Conservation (phyloP, 2,797 vertebrate genomes). For the Hemitrygon akajei region DNA sequence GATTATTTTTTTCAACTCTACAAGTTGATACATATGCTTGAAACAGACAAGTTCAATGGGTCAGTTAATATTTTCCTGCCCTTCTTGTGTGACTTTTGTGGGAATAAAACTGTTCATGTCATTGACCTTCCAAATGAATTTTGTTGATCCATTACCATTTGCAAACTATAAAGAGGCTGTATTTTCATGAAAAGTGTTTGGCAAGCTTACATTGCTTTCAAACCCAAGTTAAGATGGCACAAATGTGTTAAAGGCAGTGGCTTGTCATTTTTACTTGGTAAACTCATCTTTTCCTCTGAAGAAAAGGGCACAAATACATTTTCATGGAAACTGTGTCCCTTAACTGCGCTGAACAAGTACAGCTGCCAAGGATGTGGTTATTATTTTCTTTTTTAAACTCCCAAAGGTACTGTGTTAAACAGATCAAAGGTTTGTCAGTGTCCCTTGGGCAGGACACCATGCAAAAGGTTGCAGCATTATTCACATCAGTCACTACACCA, state of each 20-base stretch:
- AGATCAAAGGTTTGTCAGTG: slow-evolving; percentile 19
- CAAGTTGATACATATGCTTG: background rate
- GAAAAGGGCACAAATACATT: background rate
- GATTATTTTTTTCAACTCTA: background rate
- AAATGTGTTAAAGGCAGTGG: background rate
- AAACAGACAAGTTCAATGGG: background rate
- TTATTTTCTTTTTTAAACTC: background rate
- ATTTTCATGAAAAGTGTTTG: background rate
- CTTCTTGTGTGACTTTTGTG: background rate
- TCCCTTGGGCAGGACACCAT: background rate
- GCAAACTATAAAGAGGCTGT: background rate
- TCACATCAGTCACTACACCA: background rate
- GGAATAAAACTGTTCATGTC: background rate
- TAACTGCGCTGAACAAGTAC: background rate
- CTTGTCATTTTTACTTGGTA: background rate
- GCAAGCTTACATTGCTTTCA: background rate
- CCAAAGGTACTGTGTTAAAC: background rate
- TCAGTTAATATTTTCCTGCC: background rate
- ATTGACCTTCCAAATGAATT: background rate
- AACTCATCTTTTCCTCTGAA: background rate
- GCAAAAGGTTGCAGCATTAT: slow-evolving; percentile 6
- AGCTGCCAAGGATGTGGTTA: background rate
- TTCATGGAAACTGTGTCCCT: background rate
- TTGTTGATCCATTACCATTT: background rate
- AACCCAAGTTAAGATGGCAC: background rate